Percentiles rank a stretch among this genome's conserved stretches.
Conservation (phyloP, 1,140 invertebrate species). For the Brachionus rotundiformis region DNA sequence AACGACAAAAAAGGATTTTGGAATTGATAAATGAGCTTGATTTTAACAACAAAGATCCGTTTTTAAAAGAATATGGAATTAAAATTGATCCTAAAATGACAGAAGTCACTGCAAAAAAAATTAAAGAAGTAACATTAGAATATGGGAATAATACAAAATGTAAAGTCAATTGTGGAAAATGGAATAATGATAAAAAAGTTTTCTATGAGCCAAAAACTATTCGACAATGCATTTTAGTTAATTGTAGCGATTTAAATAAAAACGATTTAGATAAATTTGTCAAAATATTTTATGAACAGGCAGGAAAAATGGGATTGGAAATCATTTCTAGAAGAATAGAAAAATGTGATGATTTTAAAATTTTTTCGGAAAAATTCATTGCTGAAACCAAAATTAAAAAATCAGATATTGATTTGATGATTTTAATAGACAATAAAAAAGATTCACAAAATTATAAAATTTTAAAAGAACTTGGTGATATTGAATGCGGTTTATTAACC, state of each 20-base stretch:
- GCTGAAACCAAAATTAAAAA: background rate
- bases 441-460: background rate
- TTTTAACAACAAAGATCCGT: background rate
- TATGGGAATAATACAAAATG: background rate
- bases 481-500: background rate
- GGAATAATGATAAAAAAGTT: background rate
- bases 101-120: background rate
- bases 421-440: background rate
- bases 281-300: background rate
- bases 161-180: background rate
- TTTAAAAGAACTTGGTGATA: conserved; percentile 3
- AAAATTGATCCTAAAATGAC: conserved; percentile 2
- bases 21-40: background rate
- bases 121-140: background rate
- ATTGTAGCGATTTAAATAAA: background rate
- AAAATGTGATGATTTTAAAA: no score
- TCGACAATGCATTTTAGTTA: background rate
- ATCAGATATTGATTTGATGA: background rate
- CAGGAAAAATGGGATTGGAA: background rate
- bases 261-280: background rate
- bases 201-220: background rate
- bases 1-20: background rate
- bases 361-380: background rate
- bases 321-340: no score
- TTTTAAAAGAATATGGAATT: conserved; percentile 6